Base-by-base conservation (phyloP, 2,888 invertebrate species). In the Aporophyla lueneburgensis region DNA sequence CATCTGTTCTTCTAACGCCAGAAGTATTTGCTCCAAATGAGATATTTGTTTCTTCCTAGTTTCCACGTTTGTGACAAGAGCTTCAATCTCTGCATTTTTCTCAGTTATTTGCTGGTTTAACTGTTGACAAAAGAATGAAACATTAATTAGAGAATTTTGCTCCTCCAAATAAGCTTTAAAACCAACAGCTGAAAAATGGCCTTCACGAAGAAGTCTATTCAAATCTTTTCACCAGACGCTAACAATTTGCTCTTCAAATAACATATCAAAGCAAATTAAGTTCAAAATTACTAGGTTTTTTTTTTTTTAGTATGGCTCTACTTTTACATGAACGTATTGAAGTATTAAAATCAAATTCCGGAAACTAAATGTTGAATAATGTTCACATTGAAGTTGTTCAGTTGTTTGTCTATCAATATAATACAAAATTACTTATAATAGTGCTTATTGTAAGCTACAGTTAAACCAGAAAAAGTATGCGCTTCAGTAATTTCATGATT, bases 1-100 rank as follows among this genome's bases (percentile, higher is more conserved):
- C 51, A 89, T 88, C 90, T 95, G 93, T 54, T 95, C 94, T 91
- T 96, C 95, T 84, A 96, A 89, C 10, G 94, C 92, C 61, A 95
- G 87, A 74, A 96, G 92, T 19, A 96, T 95, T 89, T 94, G 94
- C 76, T 96, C 95, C 76, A 96, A 84, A 86, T 96, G 92, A 33
- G 88, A 88, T 76, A 94, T 92, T 89, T 93, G 93, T 74, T 93
- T 88, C 83, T 94, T 94, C 71, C 92, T 89, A 53, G 91, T 90
- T 85, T 94, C 92, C 43, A 94, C 78, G 59, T 92, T 92, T 53
- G 84, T 82, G 4, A 92, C 71, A 51, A 96, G 92, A 12, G 92
- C 87, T 65, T 94, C 87, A 43, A 96, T 94, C 90, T 96, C 94
- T n/a, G 87, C 78, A 86, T 94, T 93, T 81, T 96, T 96, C 70